Percentiles rank a stretch among this genome's conserved stretches.
Evolutionary conservation across 2,797 vertebrate genomes (phyloP).

Genomic region (Sebastes minor): DNA sequence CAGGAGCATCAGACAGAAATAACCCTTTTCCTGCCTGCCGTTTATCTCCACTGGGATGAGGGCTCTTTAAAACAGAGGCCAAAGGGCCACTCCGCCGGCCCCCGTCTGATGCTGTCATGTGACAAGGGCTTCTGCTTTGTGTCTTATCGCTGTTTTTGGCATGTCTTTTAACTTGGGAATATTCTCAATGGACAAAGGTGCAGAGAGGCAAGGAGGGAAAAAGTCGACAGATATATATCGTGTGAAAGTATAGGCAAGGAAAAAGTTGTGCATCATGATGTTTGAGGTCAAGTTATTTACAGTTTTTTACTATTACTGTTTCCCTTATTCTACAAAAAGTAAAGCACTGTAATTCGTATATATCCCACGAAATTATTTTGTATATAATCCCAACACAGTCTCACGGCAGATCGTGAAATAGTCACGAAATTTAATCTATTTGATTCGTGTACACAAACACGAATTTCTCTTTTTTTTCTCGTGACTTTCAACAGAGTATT

Average conservation of each 20-base stretch:
- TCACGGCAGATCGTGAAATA: fast-evolving
- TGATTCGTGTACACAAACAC: too few relatives aligned
- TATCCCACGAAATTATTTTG: too few relatives aligned
- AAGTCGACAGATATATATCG: background rate
- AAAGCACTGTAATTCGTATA: too few relatives aligned
- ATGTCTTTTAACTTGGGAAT: constrained; percentile 62
- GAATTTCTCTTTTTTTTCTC: too few relatives aligned
- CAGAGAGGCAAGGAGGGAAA: background rate
- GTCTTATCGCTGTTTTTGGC: constrained; percentile 69
- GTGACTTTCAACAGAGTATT: too few relatives aligned
- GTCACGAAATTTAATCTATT: too few relatives aligned
- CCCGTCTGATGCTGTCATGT: constrained; percentile 63
- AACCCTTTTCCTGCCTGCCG: constrained; percentile 66
- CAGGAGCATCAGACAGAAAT: constrained; percentile 71
- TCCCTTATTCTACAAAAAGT: background rate
- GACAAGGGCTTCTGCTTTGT: constrained; percentile 67
- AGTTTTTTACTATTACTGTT: background rate
- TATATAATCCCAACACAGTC: too few relatives aligned
- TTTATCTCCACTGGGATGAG: constrained; percentile 69
- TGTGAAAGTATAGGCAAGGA: background rate
- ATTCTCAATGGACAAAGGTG: constrained; percentile 36
- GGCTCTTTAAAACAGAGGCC: constrained; percentile 63
- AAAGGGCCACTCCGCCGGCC: constrained; percentile 58
- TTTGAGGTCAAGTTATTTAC: background rate
- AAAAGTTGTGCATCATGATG: background rate